A percentile compares a stretch with the other conserved stretches of the same genome.
Evolutionary conservation across 2,113 vertebrate genomes (phyloP).

Genomic region (Carollia perspicillata): DNA sequence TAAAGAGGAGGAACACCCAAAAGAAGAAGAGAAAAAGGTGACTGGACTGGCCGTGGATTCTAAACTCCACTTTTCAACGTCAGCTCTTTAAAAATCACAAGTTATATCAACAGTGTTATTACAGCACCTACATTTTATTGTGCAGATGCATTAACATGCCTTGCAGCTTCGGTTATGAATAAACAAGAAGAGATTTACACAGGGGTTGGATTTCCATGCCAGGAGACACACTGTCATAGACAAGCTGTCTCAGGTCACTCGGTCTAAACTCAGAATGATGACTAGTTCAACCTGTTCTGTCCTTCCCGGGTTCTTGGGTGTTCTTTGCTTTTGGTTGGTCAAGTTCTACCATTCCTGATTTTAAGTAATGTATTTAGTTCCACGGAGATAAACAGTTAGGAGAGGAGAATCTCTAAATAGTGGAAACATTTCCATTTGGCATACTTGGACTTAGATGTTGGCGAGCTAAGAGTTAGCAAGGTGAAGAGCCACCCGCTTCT

Average conservation of each 20-base stretch:
- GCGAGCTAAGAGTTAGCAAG: not conserved
- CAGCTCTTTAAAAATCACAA: not conserved
- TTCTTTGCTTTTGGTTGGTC: not conserved
- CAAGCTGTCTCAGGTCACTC: not conserved
- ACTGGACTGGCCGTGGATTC: not conserved
- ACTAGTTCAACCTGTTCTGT: not conserved
- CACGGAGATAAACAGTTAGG: not conserved
- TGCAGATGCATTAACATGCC: not conserved
- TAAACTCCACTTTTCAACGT: not conserved
- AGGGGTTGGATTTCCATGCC: not conserved
- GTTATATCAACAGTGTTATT: not conserved
- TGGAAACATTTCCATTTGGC: not conserved
- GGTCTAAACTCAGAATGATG: not conserved
- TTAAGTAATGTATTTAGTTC: not conserved
- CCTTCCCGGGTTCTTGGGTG: not conserved
- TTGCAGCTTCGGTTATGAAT: not conserved
- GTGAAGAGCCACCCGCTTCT: not conserved
- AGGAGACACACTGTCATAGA: not conserved
- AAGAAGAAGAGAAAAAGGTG: constrained; percentile 81
- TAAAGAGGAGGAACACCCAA: constrained; percentile 62
- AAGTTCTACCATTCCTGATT: not conserved
- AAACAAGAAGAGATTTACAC: not conserved
- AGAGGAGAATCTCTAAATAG: not conserved
- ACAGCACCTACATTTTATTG: not conserved
- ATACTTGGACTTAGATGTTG: not conserved